Base-by-base conservation (phyloP, 2,797 vertebrate species). In the Sebastolobus altivelis region DNA sequence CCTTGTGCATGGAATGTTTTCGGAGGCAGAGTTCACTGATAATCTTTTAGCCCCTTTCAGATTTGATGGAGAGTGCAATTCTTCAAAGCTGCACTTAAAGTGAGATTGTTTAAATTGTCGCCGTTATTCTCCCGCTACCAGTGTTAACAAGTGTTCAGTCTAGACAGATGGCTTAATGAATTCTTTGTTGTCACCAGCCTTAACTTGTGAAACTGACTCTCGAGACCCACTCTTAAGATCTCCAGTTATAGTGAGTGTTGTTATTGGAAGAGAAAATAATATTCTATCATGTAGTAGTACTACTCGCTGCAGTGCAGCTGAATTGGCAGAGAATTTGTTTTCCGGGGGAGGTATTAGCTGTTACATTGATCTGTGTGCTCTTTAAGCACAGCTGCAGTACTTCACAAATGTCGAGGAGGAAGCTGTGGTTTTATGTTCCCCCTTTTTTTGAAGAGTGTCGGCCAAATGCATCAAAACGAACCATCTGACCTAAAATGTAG, bases 231-330 rank as follows among this genome's bases (percentile, higher is more conserved):
- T 59, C 79, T 22, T 70, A 75, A 87, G 80, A 91, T 92, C 85
- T 87, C 81, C 78, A 46, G 79, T 87, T 86, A 70, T 35, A 86
- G 77, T 56, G 87, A 89, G 86, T 90, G 71, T 75, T 91, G 46
- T 65, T 73, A 65, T 88, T 68, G 74, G 43, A 89, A 85, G 88
- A 94, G 85, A 79, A 91, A 92, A 88, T 88, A 78, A 89, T 88
- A 89, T 90, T 91, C 87, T 94, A 89, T 93, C 89, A 84, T 89
- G 85, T 94, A 88, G 93, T 94, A 66, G 88, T 91, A 87, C 85
- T 93, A 92, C 90, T 92, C 49, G 95, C 95, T 96, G 95, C 95
- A 95, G 94, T 95, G 95, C 95, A 94, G 95, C 95, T 90, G 82
- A 91, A 91, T 94, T 94, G 93, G 94, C 93, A 85, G 89, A 87